Evolutionary conservation across 2,113 vertebrate species (phyloP), one percentile per base, ranked within the genome.

Genomic region (Myrmophylax atrothorax): DNA sequence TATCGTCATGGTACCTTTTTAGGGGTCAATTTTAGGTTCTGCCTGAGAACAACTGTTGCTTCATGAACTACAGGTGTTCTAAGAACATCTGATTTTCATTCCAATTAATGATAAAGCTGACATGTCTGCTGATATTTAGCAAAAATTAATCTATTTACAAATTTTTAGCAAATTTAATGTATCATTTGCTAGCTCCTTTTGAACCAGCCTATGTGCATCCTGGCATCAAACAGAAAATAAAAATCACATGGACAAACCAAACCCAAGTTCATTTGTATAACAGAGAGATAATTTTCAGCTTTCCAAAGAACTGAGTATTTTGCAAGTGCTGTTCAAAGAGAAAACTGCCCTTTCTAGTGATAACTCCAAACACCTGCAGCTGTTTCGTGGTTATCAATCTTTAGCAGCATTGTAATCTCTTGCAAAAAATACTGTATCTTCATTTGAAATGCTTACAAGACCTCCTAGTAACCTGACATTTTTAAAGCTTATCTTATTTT

Each of bases 401-500:
- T 59, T 12, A 95, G 35, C 93, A 96, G 74, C 67, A 90, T 53
- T 87, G 58, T 75, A 95, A 97, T 84, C 75, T 78, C 35, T 14
- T 84, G 77, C 72, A 84, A 95, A 77, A 64, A 66, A 87, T 70
- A 67, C 18, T 83, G 50, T 69, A 80, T 84, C 89, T 70, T 96
- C 38, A 85, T 77, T 95, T 55, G 76, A 85, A 95, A 68, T 94
- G 75, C 67, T 75, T 95, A 70, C 37, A 53, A 93, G 96, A 90
- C 26, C 60, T 40, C 76, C 75, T 22, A 52, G 22, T 74, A 94
- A 93, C 73, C 55, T 93, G 96, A 94, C 92, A 97, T 97, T 98
- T 98, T 90, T 37, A 96, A 97, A 97, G 94, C 76, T 93, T 96
- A 82, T 90, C 69, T 96, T 94, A 88, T 94, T 96, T 97, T 97